These are phyloP conservation scores for Ectropis grisescens DNA, from an alignment of 1,140 invertebrate genomes.

Conservation along the genomic window DNA sequence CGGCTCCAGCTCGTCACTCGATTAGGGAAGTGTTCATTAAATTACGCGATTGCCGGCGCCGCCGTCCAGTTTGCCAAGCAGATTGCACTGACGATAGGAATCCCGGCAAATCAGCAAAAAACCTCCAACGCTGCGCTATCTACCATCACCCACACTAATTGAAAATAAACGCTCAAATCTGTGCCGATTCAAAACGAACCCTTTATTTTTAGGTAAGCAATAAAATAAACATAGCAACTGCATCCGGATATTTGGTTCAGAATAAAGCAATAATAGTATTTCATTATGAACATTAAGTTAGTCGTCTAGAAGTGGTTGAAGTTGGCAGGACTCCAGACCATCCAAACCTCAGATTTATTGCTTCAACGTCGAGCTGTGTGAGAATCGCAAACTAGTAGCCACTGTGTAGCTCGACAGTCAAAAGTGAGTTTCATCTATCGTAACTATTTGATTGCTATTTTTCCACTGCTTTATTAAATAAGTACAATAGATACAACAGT, in stretches of 20 bases:
- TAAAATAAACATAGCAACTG: no score
- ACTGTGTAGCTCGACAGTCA: no score
- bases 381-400: no score
- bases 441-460: no score
- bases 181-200: background rate
- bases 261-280: no score
- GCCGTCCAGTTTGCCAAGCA: constrained; percentile 43
- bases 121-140: no score
- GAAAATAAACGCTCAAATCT: constrained; percentile 18
- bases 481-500: no score
- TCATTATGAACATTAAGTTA: background rate
- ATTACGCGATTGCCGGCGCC: constrained; percentile 51
- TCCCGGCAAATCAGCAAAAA: constrained; percentile 23
- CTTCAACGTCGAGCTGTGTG: no score
- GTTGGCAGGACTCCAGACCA: constrained; percentile 9
- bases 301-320: constrained; percentile 2
- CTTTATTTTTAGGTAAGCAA: constrained; percentile 1
- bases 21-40: constrained; percentile 59
- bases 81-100: constrained; percentile 42
- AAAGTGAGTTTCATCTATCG: no score
- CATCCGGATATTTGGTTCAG: no score
- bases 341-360: constrained; percentile 9
- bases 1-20: constrained; percentile 36
- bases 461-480: no score
- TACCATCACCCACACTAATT: constrained; percentile 17